These are phyloP conservation scores for Macroteleia sp. DNA, from an alignment of 2,888 invertebrate species.

Conservation along the genomic window DNA sequence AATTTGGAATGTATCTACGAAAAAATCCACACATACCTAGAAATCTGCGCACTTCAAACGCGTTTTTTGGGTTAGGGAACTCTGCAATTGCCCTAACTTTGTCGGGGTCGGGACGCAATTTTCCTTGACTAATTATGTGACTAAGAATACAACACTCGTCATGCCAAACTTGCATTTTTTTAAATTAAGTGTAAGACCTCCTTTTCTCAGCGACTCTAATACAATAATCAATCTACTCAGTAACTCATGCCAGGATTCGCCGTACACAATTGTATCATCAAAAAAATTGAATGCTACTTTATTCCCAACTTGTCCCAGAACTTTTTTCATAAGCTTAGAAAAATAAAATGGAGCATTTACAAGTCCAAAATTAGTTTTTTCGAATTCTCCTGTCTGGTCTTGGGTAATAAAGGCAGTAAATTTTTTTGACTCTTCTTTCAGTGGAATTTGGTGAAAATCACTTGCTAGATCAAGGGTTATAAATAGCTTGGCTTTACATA, in stretches of 20 bases:
- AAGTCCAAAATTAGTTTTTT: conserved; percentile 17
- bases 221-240: conserved; percentile 51
- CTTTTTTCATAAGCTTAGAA: conserved; percentile 48
- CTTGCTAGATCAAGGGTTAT: background rate
- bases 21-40: too few species aligned
- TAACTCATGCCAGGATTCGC: background rate
- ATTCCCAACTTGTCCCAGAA: conserved; percentile 3
- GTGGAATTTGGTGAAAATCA: conserved; percentile 9
- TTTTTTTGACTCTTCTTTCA: background rate
- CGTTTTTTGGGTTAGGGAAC: too few species aligned
- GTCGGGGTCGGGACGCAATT: too few species aligned
- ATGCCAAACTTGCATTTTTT: conserved; percentile 15
- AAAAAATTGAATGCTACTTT: conserved; percentile 21
- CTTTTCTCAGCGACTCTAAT: conserved; percentile 68
- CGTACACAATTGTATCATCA: background rate
- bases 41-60: too few species aligned
- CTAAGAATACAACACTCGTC: conserved; percentile 1
- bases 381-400: too few species aligned
- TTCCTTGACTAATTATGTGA: background rate
- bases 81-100: too few species aligned
- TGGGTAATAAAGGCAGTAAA: conserved; percentile 68
- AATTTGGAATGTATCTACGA: background rate
- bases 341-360: conserved; percentile 67
- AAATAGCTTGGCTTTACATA: too few species aligned
- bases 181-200: background rate